phyloP scores from a whole-genome alignment of 2,797 vertebrate genomes.

The Chiloscyllium punctatum region DNA sequence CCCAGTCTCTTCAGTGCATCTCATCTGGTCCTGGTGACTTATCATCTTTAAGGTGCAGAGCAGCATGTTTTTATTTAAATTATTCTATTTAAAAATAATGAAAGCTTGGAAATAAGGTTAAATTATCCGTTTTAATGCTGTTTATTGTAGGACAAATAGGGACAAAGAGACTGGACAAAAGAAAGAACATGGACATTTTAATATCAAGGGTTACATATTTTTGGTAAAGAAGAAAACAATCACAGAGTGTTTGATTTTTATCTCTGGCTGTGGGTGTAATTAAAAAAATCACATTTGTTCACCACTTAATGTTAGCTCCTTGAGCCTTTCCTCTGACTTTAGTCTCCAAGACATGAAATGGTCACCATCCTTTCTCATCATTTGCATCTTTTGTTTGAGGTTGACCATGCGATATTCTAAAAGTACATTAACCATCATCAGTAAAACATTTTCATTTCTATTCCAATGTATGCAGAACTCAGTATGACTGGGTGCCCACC shows the following conservation, averaged over 20 bases:
- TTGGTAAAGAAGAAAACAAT: background rate
- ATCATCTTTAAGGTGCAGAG: too few species aligned
- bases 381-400: background rate
- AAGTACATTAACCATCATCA: too few species aligned
- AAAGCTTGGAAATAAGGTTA: background rate
- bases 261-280: background rate
- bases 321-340: background rate
- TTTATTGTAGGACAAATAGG: background rate
- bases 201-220: background rate
- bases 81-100: background rate
- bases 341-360: background rate
- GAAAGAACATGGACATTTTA: background rate
- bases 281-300: background rate
- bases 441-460: background rate
- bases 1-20: too few species aligned
- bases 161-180: background rate
- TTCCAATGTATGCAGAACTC: background rate
- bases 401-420: background rate
- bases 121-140: background rate
- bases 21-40: too few species aligned
- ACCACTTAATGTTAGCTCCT: background rate
- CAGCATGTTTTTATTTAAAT: background rate
- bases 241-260: background rate
- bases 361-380: background rate
- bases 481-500: background rate